Conservation (phyloP, 1,140 invertebrate species). For the Dysdera silvatica region DNA sequence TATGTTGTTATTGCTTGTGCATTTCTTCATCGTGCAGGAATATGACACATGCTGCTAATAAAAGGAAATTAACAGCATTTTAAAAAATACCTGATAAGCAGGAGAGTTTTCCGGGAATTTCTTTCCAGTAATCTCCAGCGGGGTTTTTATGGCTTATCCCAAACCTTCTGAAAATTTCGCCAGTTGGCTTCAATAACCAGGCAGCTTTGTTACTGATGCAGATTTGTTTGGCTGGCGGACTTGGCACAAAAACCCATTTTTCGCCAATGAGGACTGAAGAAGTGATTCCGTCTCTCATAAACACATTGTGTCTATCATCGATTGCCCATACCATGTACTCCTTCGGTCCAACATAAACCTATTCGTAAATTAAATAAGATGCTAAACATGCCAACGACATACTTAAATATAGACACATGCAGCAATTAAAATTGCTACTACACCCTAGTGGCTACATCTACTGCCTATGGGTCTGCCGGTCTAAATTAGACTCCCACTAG, state of each 20-base stretch:
- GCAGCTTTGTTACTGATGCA: conserved; percentile 48
- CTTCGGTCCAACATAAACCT: conserved; percentile 48
- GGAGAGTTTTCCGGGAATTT: conserved; percentile 46
- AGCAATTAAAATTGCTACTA: too few relatives aligned
- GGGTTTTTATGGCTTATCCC: conserved; percentile 48
- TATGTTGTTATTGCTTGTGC: too few relatives aligned
- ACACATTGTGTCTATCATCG: conserved; percentile 49
- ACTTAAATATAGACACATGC: too few relatives aligned
- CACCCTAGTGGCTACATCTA: too few relatives aligned
- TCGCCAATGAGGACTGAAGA: conserved; percentile 49
- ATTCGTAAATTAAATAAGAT: too few relatives aligned
- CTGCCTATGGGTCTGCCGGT: too few relatives aligned
- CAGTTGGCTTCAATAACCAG: conserved; percentile 48
- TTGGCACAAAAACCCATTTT: conserved; percentile 49
- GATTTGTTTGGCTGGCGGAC: conserved; percentile 47
- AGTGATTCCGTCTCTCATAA: conserved; percentile 50
- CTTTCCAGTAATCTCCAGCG: conserved; percentile 52
- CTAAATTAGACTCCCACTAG: too few relatives aligned
- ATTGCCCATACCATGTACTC: conserved; percentile 53
- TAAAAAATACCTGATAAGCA: conserved; percentile 46
- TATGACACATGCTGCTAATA: too few relatives aligned
- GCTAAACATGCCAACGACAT: too few relatives aligned
- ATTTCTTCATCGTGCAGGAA: too few relatives aligned
- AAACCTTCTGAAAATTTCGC: conserved; percentile 48
- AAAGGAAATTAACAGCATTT: too few relatives aligned